Conservation (phyloP, 2,113 vertebrate genomes). For the Nothocercus julius region DNA sequence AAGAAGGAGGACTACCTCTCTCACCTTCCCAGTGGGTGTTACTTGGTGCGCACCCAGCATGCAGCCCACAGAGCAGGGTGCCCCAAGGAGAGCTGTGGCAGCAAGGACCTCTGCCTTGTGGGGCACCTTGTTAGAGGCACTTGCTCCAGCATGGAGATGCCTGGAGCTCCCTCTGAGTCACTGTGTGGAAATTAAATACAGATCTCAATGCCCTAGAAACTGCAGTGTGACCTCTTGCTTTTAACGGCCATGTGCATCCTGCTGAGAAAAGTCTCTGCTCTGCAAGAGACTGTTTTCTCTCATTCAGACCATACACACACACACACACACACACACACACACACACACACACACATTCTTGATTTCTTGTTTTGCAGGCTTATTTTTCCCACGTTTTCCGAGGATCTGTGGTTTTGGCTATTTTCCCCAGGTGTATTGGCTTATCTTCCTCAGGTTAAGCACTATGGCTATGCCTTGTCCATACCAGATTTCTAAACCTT, state of each 20-base stretch:
- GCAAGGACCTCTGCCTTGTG: not conserved
- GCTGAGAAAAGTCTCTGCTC: not conserved
- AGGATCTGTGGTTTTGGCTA: not conserved
- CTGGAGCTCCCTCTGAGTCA: too few relatives aligned
- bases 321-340: not conserved
- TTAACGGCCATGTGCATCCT: not conserved
- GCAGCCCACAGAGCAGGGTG: accelerated
- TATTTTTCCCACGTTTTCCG: not conserved
- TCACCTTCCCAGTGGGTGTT: not conserved
- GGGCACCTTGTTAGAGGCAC: not conserved
- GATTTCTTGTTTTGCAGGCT: not conserved
- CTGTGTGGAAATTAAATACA: accelerated
- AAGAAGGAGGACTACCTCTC: not conserved
- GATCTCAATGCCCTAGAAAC: not conserved
- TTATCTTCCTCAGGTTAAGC: not conserved
- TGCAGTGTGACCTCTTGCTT: not conserved
- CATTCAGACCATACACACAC: not conserved
- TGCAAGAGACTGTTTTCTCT: not conserved
- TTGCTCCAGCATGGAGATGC: accelerated
- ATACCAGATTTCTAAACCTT: not conserved
- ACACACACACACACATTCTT: not conserved
- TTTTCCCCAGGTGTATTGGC: not conserved
- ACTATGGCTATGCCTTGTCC: not conserved
- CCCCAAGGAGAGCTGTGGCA: not conserved
- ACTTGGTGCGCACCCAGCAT: too few relatives aligned